Evolutionary conservation across 1,140 invertebrate species (phyloP).

Genomic region (Neodiprion fabricii): DNA sequence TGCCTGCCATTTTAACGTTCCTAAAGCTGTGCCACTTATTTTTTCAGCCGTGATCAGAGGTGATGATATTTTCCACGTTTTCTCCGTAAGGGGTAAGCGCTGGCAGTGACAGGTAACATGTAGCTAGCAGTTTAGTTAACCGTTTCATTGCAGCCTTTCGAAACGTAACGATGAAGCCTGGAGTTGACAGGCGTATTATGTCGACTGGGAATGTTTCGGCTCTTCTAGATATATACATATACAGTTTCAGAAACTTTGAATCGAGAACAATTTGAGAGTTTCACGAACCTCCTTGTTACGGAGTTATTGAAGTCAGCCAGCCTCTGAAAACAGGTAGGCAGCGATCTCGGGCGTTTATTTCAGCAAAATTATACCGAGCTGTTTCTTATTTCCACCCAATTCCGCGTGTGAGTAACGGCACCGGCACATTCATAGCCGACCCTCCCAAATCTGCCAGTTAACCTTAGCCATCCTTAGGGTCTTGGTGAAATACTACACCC

Average conservation of each 20-base stretch:
- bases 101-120: conserved; percentile 53
- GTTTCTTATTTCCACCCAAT: conserved; percentile 40
- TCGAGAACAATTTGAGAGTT: background rate
- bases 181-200: conserved; percentile 45
- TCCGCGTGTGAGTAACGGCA: conserved; percentile 45
- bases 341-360: background rate
- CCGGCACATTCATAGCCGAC: conserved; percentile 40
- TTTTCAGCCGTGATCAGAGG: background rate
- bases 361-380: conserved; percentile 9
- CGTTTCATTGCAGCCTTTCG: conserved; percentile 58
- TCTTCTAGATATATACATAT: background rate
- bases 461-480: conserved; percentile 43
- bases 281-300: background rate
- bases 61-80: background rate
- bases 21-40: background rate
- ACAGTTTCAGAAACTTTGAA: background rate
- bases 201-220: conserved; percentile 39
- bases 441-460: conserved; percentile 40
- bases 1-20: background rate
- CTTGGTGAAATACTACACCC: conserved; percentile 39
- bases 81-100: conserved; percentile 20
- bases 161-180: conserved; percentile 56
- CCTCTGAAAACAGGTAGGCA: background rate
- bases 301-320: background rate
- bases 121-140: conserved; percentile 54